phyloP scores from a whole-genome alignment of 2,888 invertebrate species.

The Apodemia mormo region DNA sequence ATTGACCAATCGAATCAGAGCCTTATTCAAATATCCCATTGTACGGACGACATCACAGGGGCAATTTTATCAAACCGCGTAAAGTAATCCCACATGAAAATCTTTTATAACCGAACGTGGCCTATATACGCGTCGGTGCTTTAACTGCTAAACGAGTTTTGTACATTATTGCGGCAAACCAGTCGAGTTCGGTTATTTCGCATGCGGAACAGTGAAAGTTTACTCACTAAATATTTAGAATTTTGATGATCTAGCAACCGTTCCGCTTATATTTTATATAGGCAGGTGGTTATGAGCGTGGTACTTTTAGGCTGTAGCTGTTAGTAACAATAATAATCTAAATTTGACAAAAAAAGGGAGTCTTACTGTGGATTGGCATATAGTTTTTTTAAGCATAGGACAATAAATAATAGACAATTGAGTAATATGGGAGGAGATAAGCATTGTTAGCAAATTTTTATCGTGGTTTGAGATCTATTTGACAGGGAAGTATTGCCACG shows the following conservation, averaged over 20 bases:
- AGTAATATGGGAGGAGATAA: too few species aligned
- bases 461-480: too few species aligned
- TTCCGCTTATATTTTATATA: not conserved
- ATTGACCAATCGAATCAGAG: constrained; percentile 1
- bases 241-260: not conserved
- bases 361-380: too few species aligned
- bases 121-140: constrained; percentile 13
- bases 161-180: not conserved
- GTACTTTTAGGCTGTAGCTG: not conserved
- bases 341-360: too few species aligned
- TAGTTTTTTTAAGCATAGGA: too few species aligned
- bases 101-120: constrained; percentile 9
- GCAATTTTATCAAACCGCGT: constrained; percentile 4
- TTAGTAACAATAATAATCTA: too few species aligned
- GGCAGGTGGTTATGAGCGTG: not conserved
- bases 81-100: constrained; percentile 1
- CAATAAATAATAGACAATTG: too few species aligned
- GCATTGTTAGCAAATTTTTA: too few species aligned
- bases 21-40: not conserved
- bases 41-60: not conserved
- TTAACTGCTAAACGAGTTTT: constrained; percentile 16
- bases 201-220: constrained; percentile 11
- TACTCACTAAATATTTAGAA: constrained; percentile 8
- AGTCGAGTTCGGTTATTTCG: not conserved
- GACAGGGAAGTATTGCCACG: too few species aligned